These are phyloP conservation scores for Morelia viridis DNA, from an alignment of 2,797 vertebrate species.

Conservation along the genomic window DNA sequence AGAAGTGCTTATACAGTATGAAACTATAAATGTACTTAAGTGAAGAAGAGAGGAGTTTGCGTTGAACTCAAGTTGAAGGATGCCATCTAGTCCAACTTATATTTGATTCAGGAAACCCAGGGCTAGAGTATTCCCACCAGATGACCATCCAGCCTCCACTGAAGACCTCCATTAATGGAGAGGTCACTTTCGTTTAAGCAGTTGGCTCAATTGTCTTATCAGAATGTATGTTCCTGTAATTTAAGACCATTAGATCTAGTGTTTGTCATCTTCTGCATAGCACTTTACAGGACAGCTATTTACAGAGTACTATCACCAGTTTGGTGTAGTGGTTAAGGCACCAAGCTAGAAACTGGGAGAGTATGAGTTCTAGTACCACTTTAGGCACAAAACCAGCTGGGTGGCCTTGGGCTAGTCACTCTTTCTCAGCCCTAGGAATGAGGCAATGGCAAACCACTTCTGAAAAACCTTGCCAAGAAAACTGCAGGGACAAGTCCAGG, in stretches of 20 bases:
- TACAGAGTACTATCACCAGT: neutral
- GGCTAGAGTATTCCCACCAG: too few species aligned
- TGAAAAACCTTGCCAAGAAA: neutral
- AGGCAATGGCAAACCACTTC: neutral
- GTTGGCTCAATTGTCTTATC: neutral
- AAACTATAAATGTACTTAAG: neutral
- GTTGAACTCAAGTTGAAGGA: neutral
- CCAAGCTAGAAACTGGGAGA: neutral
- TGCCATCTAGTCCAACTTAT: too few species aligned
- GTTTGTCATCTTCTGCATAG: too few species aligned
- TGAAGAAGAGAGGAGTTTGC: neutral
- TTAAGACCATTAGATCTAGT: too few species aligned
- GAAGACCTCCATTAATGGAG: too few species aligned
- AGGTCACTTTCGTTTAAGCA: too few species aligned
- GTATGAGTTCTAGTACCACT: neutral
- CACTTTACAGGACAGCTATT: neutral
- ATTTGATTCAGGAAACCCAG: too few species aligned
- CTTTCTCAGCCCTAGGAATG: neutral
- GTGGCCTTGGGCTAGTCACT: neutral
- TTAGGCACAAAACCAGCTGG: neutral
- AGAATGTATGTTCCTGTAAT: too few species aligned
- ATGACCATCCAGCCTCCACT: neutral
- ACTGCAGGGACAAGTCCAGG: neutral
- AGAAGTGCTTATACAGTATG: neutral
- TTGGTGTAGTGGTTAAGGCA: neutral